Conservation (phyloP, 2,888 invertebrate genomes). For the Ceriagrion tenellum region DNA sequence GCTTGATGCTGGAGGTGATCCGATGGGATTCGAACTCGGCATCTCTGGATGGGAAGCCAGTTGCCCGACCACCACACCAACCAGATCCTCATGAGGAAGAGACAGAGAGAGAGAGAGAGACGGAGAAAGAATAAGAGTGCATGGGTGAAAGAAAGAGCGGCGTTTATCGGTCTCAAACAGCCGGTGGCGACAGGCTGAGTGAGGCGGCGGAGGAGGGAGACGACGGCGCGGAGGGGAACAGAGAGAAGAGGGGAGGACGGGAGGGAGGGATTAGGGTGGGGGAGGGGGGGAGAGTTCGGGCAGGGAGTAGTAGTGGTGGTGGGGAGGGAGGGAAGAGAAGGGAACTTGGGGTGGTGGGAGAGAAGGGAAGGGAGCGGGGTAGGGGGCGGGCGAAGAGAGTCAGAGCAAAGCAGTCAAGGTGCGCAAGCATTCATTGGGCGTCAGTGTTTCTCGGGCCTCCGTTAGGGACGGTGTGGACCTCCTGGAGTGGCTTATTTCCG, state of each 20-base stretch:
- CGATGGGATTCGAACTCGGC: neutral
- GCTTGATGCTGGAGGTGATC: too few relatives aligned
- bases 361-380: neutral
- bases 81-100: neutral
- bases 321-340: neutral
- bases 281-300: neutral
- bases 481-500: conserved; percentile 41
- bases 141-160: conserved; percentile 20
- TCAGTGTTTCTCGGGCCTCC: conserved; percentile 65
- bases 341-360: neutral
- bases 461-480: conserved; percentile 59
- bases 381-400: neutral
- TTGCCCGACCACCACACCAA: neutral
- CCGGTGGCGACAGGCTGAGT: conserved; percentile 65
- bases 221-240: neutral
- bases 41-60: too few relatives aligned
- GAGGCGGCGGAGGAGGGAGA: conserved; percentile 60
- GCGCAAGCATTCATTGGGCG: conserved; percentile 62
- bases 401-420: conserved; percentile 52
- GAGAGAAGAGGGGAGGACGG: neutral
- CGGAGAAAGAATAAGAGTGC: neutral
- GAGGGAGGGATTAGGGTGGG: neutral
- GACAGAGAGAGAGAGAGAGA: neutral
- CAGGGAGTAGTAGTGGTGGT: neutral
- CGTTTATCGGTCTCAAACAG: conserved; percentile 65